Conservation (phyloP, 2,888 invertebrate genomes). For the Timema podura region DNA sequence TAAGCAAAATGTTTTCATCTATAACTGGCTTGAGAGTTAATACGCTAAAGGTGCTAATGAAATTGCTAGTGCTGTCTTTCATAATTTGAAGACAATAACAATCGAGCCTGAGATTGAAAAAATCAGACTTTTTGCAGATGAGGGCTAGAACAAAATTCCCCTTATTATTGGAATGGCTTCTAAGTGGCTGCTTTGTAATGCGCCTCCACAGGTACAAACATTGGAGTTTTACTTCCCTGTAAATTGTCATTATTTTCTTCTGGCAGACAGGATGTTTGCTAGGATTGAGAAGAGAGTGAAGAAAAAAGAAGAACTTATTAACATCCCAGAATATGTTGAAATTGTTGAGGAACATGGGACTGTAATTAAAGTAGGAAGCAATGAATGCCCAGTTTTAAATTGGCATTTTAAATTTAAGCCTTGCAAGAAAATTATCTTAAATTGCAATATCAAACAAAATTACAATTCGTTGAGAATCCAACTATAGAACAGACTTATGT, state of each 20-base stretch:
- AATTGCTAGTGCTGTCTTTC: neutral
- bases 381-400: neutral
- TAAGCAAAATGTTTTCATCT: constrained; percentile 2
- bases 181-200: neutral
- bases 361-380: neutral
- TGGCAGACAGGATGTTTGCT: neutral
- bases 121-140: constrained; percentile 2
- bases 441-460: neutral
- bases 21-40: neutral
- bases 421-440: neutral
- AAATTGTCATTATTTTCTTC: neutral
- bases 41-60: neutral
- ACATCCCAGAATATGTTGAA: neutral
- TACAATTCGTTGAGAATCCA: neutral
- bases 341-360: neutral
- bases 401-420: neutral
- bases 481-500: neutral
- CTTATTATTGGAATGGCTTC: neutral
- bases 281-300: neutral
- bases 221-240: constrained; percentile 10
- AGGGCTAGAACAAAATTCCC: neutral
- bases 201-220: neutral
- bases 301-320: neutral
- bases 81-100: constrained; percentile 1
- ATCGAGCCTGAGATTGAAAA: neutral